Base-by-base conservation (phyloP, 2,113 vertebrate species). In the Ptychochromis oligacanthus region DNA sequence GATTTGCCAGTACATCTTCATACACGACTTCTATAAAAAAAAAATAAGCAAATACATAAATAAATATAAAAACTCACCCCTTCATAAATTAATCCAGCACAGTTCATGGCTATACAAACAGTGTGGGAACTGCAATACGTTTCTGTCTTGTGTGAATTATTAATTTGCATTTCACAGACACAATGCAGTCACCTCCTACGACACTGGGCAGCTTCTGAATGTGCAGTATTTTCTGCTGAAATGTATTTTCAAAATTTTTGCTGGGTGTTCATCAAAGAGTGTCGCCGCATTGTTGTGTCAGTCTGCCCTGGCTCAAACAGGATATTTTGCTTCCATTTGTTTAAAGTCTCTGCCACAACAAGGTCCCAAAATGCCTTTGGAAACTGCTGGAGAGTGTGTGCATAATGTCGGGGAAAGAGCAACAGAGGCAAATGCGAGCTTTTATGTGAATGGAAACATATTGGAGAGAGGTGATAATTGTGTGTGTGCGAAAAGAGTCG, bases 341-440 rank as follows among this genome's bases (percentile, higher is more conserved):
- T 89, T 81, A 82, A 89, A 87, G 74, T 80, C 85, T 61, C 77
- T 15, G n/a, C 83, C 52, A 40, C 38, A 61, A 76, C 55, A 40
- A 62, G 65, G 40, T 83, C 83, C 84, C 78, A 70, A 57, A 55
- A 61, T 78, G 59, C 64, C 56, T 87, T 80, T 77, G 40, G 81
- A 87, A 31, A 61, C 28, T 57, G 52, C 40, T 22, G 11, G 55
- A 78, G 67, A 43, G 54, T 70, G 74, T 57, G 54, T 36, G 26
- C 60, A n/a, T 26, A n/a, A 78, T 22, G 62, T 60, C 28, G 18
- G 84, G 40, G 77, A 89, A 77, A 83, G 10, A 74, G 38, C 52
- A 11, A 77, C 4, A 83, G 61, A 72, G 83, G 75, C 57, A 60
- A 84, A 85, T 56, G 49, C 8, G 5, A 38, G 38, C 26, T 52